Base-by-base conservation (phyloP, 1,140 invertebrate genomes). In the Trialeurodes vaporariorum region DNA sequence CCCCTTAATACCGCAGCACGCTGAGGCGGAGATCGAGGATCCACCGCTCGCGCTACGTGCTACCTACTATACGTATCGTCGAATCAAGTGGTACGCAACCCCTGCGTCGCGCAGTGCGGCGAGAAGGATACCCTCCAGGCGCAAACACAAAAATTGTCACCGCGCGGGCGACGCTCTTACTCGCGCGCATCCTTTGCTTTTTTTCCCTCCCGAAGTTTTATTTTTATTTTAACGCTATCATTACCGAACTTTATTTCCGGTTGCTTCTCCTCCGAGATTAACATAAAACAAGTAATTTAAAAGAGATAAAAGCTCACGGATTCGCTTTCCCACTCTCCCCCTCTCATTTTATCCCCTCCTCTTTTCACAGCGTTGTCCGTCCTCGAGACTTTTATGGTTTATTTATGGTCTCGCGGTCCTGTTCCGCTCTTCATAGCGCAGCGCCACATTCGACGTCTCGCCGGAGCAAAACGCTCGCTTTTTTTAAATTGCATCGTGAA, bases 241-340 rank as follows among this genome's bases (percentile, higher is more conserved):
- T 49, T 49, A 49, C 34, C 5, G 34, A 49, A 49, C 34, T 49
- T 49, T 49, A 49, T 49, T 49, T 49, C 34, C 34, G 34, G n/a
- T 49, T 49, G 34, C 34, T 49, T 49, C 34, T 49, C 34, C 34
- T 49, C 34, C 34, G 34, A 49, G 34, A 49, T 49, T 49, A 49
- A 49, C 34, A 49, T 49, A 49, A 49, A 49, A 49, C 34, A 49
- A 49, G 34, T 49, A 49, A 49, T 49, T 49, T 49, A 49, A 49
- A 49, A 49, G 5, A 49, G 34, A 49, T 49, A 49, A 49, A n/a
- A 49, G 34, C 34, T 49, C 34, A 49, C 34, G 34, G 34, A 49
- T 49, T 49, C 17, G 5, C 34, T 9, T n/a, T n/a, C n/a, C n/a
- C n/a, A n/a, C n/a, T n/a, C n/a, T 5, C 34, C 34, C 34, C 34